Percentiles rank a stretch among this genome's conserved stretches.
phyloP scores from a whole-genome alignment of 1,140 invertebrate genomes.

The Heliconius melpomene region DNA sequence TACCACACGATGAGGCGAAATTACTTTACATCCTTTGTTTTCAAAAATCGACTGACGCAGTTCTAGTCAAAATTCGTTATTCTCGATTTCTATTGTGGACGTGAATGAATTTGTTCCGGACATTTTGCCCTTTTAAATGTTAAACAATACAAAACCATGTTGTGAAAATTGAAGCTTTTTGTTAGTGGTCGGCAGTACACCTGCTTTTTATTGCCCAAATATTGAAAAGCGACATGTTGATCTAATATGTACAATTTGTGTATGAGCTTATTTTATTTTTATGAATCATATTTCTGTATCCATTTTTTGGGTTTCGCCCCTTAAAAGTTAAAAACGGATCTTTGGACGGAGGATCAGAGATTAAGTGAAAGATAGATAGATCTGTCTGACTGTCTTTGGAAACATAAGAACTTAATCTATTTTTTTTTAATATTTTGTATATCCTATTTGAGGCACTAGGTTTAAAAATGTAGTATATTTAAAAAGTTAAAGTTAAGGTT shows the following conservation, averaged over 20 bases:
- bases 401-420: too few relatives aligned
- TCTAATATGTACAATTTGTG: slow-evolving; percentile 19
- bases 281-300: background rate
- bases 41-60: background rate
- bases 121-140: slow-evolving; percentile 19
- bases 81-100: slow-evolving; percentile 10
- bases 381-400: too few relatives aligned
- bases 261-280: background rate
- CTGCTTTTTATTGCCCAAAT: slow-evolving; percentile 41
- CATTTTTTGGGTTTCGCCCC: background rate
- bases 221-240: slow-evolving; percentile 32
- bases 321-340: too few relatives aligned
- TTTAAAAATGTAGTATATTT: too few relatives aligned
- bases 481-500: too few relatives aligned
- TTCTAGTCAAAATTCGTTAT: background rate
- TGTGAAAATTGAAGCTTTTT: slow-evolving; percentile 28
- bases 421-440: too few relatives aligned
- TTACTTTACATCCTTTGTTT: background rate
- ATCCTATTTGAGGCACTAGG: too few relatives aligned
- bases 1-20: background rate
- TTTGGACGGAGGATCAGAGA: too few relatives aligned
- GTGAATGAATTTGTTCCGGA: slow-evolving; percentile 17
- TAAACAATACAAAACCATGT: slow-evolving; percentile 37
- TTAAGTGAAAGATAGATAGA: too few relatives aligned
- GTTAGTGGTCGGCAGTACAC: slow-evolving; percentile 31